Percentiles rank a stretch among this genome's conserved stretches.
These are phyloP conservation scores for Poeciliopsis turneri DNA, from an alignment of 2,797 vertebrate species.

Conservation along the genomic window DNA sequence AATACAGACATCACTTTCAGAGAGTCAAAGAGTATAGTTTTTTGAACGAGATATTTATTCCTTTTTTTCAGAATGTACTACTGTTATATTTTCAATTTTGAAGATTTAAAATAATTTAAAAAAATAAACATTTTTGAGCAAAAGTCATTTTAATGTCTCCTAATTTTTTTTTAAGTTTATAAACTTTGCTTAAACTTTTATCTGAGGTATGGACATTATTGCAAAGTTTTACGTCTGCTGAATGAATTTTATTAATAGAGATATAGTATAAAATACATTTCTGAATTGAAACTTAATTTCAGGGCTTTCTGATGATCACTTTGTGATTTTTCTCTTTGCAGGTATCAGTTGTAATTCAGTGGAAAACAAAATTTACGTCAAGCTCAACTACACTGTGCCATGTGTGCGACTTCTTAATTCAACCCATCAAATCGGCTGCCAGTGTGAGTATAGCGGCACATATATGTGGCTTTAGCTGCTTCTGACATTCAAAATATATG, in stretches of 20 bases:
- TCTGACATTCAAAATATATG: not conserved
- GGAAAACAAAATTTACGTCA: conserved; percentile 93
- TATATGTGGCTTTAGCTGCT: not conserved
- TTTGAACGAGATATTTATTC: accelerated
- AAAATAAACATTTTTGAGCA: not conserved
- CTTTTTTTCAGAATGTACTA: not conserved
- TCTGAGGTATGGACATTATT: not conserved
- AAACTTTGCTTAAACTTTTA: not conserved
- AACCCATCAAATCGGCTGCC: conserved; percentile 97
- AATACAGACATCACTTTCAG: not conserved
- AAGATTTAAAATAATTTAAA: not conserved
- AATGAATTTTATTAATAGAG: not conserved
- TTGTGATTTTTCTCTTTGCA: conserved; percentile 41
- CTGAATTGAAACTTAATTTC: not conserved
- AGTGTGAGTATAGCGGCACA: conserved; percentile 85
- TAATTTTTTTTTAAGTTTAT: not conserved
- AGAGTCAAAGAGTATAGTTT: not conserved
- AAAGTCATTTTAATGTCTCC: not conserved
- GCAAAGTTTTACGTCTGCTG: not conserved
- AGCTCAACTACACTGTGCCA: conserved; percentile 86
- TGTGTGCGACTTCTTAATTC: conserved; percentile 95
- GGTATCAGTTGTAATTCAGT: conserved; percentile 84
- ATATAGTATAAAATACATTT: not conserved
- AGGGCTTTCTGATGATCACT: not conserved
- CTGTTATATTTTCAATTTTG: not conserved